Base-by-base conservation (phyloP, 2,797 vertebrate species). In the Falco berigora region DNA sequence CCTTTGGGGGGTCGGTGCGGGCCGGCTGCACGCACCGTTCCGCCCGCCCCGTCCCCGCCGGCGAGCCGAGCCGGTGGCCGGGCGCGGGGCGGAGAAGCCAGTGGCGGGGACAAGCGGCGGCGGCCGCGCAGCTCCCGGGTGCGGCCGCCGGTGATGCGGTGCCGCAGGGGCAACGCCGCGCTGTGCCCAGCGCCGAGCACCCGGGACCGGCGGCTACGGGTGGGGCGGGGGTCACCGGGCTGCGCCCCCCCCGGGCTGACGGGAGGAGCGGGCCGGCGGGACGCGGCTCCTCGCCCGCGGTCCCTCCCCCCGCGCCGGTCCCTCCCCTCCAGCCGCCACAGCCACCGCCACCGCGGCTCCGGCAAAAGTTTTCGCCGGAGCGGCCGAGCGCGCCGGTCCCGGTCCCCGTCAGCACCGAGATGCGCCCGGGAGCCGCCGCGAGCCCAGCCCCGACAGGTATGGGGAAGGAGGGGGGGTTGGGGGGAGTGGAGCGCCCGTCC, bases 311-410 rank as follows among this genome's bases (percentile, higher is more conserved):
- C 30, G 55, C 19, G 5, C 56, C 67, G 24, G 67, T 88, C 91
- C 92, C 91, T 62, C 78, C 91, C 75, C 85, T 50, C 28, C 28
- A 56, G 32, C 40, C 22, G 55, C 78, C 74, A 44, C 91, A 61
- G 80, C 87, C 68, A 62, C 79, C 78, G 46, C 52, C 59, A 68
- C 90, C 36, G 93, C 92, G 59, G 86, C 95, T 94, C 59, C 27
- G 32, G 74, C 79, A 68, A 89, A 97, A 97, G 73, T 97, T 97
- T 95, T 67, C 80, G 6, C 77, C 63, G 69, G 92, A 88, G 84
- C 84, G 23, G 66, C 47, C 34, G 71, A 53, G 66, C 9, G 68
- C 73, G 55, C 64, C 64, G 79, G 84, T 63, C 8, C 14, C 59
- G 13, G 36, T 73, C 36, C 44, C 52, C 49, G 36, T 47, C 79